Conservation (phyloP, 2,113 vertebrate genomes). For the Monopterus albus region DNA sequence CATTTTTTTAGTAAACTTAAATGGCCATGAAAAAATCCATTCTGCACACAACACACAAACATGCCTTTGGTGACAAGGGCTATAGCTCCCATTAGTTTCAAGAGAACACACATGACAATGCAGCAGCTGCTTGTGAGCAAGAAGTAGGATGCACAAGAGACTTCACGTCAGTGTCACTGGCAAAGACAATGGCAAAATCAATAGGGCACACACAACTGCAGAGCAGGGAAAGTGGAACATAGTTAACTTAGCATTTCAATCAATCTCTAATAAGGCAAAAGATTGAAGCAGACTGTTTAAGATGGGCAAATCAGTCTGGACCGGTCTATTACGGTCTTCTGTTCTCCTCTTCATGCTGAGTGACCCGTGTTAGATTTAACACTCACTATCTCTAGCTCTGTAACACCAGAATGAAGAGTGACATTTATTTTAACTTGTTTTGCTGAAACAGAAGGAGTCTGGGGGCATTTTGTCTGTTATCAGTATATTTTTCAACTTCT, state of each 20-base stretch:
- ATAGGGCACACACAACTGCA: slow-evolving; percentile 39
- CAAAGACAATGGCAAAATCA: slow-evolving; percentile 58
- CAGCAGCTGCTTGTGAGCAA: slow-evolving; percentile 35
- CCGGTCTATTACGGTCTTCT: slow-evolving; percentile 41
- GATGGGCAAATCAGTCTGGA: slow-evolving; percentile 9
- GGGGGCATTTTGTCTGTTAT: neutral
- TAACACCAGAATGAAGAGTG: slow-evolving; percentile 31
- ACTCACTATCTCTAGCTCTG: slow-evolving; percentile 28
- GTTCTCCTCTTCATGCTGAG: slow-evolving; percentile 27
- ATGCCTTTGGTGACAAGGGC: slow-evolving; percentile 41
- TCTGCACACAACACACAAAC: slow-evolving; percentile 23
- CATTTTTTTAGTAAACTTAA: slow-evolving; percentile 40
- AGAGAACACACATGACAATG: slow-evolving; percentile 57
- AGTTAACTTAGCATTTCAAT: slow-evolving; percentile 74
- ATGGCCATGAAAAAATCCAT: neutral
- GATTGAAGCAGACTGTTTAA: slow-evolving; percentile 21
- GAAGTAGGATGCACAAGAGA: slow-evolving; percentile 44
- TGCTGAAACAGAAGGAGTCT: neutral
- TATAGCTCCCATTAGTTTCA: slow-evolving; percentile 52
- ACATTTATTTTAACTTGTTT: neutral
- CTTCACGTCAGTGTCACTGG: slow-evolving; percentile 52
- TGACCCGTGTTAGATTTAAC: slow-evolving; percentile 18
- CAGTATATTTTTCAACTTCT: neutral
- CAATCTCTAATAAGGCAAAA: slow-evolving; percentile 53
- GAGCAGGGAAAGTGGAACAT: slow-evolving; percentile 37